These are phyloP conservation scores for Drosophila sturtevanti DNA, from an alignment of 1,140 invertebrate species.

Conservation along the genomic window DNA sequence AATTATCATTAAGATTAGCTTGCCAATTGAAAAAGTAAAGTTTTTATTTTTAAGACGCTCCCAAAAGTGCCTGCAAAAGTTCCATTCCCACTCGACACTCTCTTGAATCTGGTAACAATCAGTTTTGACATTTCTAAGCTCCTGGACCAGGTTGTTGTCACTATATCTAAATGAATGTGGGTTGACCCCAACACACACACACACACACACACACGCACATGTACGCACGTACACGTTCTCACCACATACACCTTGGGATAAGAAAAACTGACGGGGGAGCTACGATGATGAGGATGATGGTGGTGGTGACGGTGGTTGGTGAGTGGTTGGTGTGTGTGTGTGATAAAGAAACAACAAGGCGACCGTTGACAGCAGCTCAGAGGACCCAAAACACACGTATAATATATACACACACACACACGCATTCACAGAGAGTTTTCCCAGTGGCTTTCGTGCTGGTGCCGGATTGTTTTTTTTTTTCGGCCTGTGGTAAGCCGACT, in stretches of 20 bases:
- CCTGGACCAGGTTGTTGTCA: not conserved
- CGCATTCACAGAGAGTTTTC: not conserved
- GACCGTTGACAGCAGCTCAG: slow-evolving; percentile 3
- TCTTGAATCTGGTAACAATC: slow-evolving; percentile 26
- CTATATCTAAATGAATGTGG: too few relatives aligned
- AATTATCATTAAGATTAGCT: not conserved
- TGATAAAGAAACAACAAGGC: not conserved
- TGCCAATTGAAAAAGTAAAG: not conserved
- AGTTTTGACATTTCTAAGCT: slow-evolving; percentile 63
- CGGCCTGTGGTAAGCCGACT: slow-evolving; percentile 1
- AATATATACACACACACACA: not conserved
- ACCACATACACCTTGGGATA: not conserved
- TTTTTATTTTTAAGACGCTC: not conserved
- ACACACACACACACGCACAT: slow-evolving; percentile 37
- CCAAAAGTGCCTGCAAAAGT: not conserved
- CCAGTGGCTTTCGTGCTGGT: slow-evolving; percentile 7
- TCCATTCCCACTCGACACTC: not conserved
- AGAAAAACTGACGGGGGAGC: not conserved
- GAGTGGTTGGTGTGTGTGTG: not conserved
- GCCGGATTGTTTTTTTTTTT: slow-evolving; percentile 10
- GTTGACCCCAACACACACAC: slow-evolving; percentile 22
- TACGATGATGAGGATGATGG: too few relatives aligned
- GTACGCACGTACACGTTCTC: not conserved
- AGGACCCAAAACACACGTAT: slow-evolving; percentile 4
- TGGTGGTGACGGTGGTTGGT: not conserved